Conservation (phyloP, 2,113 vertebrate genomes). For the Pluvianellus socialis region DNA sequence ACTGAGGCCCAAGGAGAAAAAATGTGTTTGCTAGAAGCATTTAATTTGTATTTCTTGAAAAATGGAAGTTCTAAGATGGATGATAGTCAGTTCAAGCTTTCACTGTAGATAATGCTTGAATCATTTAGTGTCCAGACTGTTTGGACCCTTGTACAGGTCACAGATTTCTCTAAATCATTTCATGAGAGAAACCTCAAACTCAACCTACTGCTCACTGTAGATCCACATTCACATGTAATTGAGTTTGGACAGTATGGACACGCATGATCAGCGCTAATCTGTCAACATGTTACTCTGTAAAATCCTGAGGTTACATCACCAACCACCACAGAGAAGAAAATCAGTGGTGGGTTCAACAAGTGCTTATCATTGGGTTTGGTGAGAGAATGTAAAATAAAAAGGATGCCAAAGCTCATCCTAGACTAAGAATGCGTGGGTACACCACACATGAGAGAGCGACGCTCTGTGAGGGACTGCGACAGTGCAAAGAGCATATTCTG, state of each 20-base stretch:
- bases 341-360: not conserved
- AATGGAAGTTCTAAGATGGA: not conserved
- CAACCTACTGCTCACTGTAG: not conserved
- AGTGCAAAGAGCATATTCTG: not conserved
- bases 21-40: not conserved
- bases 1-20: not conserved
- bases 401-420: not conserved
- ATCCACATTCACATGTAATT: not conserved
- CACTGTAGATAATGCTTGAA: not conserved
- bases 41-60: not conserved
- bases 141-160: not conserved
- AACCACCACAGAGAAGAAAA: not conserved
- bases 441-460: not conserved
- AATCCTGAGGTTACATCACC: not conserved
- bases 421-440: fast-evolving
- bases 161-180: not conserved
- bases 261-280: not conserved
- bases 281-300: not conserved
- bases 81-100: not conserved
- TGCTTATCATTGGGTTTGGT: not conserved
- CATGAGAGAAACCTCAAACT: not conserved
- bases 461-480: not conserved
- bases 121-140: not conserved
- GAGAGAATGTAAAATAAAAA: not conserved
- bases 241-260: not conserved